A percentile compares a stretch with the other conserved stretches of the same genome.
Evolutionary conservation across 2,888 invertebrate species (phyloP).

Genomic region (Andrena trimmerana): DNA sequence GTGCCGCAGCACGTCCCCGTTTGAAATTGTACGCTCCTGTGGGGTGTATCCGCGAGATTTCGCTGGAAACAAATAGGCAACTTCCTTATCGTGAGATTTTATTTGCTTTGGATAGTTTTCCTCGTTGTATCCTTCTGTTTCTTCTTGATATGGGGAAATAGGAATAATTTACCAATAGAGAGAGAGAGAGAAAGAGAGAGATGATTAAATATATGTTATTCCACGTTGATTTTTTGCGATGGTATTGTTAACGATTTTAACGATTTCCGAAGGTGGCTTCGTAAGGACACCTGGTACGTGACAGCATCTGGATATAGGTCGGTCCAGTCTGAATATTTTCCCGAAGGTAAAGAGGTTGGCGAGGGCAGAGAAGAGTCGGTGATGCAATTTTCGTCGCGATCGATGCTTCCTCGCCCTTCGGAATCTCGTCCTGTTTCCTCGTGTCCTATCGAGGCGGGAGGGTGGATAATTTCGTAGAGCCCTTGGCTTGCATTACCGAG

Average conservation of each 20-base stretch:
- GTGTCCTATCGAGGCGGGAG: conserved; percentile 41
- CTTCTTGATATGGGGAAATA: too few relatives aligned
- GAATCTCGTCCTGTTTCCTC: conserved; percentile 57
- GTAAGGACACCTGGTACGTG: conserved; percentile 25
- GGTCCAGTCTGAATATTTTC: conserved; percentile 70
- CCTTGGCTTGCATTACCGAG: conserved; percentile 34
- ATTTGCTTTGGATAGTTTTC: too few relatives aligned
- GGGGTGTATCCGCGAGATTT: conserved; percentile 1
- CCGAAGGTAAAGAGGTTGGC: conserved; percentile 36
- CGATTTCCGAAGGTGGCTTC: not conserved
- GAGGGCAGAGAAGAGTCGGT: conserved; percentile 39
- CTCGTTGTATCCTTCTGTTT: too few relatives aligned
- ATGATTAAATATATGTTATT: not conserved
- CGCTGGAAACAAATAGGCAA: conserved; percentile 8
- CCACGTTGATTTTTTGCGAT: not conserved
- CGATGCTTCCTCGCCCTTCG: conserved; percentile 56
- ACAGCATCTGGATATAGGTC: conserved; percentile 37
- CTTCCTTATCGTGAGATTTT: not conserved
- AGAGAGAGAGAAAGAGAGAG: too few relatives aligned
- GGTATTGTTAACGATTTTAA: not conserved
- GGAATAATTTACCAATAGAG: too few relatives aligned
- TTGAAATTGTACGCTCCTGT: conserved; percentile 34
- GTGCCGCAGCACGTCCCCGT: conserved; percentile 38
- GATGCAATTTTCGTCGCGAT: conserved; percentile 71
- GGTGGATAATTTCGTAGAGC: conserved; percentile 61